Evolutionary conservation across 2,113 vertebrate genomes (phyloP).

Genomic region (Myiagra hebetior): DNA sequence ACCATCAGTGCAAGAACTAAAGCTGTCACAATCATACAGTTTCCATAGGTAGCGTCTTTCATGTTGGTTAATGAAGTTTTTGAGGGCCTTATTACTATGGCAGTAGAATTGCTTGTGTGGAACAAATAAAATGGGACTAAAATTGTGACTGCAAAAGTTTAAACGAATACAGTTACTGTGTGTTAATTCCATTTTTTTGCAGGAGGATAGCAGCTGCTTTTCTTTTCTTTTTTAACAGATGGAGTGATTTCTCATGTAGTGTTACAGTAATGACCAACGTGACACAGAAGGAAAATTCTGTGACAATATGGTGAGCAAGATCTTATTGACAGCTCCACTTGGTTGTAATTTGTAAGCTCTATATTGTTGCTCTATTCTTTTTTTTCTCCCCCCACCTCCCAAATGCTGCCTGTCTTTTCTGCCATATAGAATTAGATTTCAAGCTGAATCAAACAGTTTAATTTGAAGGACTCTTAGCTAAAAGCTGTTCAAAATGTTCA

Average conservation of each 20-base stretch:
- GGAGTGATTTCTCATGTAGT: constrained; percentile 78
- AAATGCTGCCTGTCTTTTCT: constrained; percentile 65
- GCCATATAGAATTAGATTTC: constrained; percentile 34
- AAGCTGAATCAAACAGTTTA: constrained; percentile 10
- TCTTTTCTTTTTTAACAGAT: constrained; percentile 76
- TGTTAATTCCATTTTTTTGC: constrained; percentile 74
- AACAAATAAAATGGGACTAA: constrained; percentile 63
- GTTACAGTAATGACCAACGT: constrained; percentile 71
- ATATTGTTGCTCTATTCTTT: constrained; percentile 22
- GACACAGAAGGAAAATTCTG: constrained; percentile 75
- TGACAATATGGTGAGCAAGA: constrained; percentile 76
- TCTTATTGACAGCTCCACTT: constrained; percentile 72
- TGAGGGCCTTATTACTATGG: constrained; percentile 23
- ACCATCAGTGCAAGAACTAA: background rate
- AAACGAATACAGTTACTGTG: constrained; percentile 66
- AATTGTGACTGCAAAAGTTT: constrained; percentile 69
- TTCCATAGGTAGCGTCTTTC: background rate
- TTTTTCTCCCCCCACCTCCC: background rate
- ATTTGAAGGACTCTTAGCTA: constrained; percentile 23
- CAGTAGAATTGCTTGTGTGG: constrained; percentile 34
- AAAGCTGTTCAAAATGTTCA: constrained; percentile 40
- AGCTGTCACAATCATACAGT: background rate
- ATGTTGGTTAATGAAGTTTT: background rate
- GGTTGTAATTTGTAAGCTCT: constrained; percentile 44
- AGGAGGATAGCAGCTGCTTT: constrained; percentile 74